Evolutionary conservation across 2,113 vertebrate genomes (phyloP).

Genomic region (Vireo altiloquus): DNA sequence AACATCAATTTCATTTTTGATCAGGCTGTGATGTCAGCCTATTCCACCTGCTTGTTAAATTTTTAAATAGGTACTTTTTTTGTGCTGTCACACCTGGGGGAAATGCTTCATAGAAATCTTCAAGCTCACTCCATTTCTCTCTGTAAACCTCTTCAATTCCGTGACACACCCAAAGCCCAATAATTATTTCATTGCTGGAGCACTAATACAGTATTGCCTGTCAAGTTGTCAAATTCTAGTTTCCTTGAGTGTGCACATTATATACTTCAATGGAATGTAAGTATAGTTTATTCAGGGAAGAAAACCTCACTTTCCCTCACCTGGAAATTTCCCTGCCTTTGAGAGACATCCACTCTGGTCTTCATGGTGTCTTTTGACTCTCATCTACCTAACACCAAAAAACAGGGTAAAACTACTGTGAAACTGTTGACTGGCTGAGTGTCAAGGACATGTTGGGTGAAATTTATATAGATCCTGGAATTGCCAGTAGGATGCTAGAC

Average conservation of each 20-base stretch:
- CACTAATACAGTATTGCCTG: not conserved
- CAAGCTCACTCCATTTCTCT: not conserved
- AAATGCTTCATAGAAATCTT: not conserved
- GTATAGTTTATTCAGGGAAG: not conserved
- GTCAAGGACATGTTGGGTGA: not conserved
- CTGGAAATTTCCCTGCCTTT: not conserved
- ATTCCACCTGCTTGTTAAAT: not conserved
- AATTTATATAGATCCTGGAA: not conserved
- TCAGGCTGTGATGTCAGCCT: not conserved
- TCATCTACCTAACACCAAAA: not conserved
- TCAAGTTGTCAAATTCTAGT: not conserved
- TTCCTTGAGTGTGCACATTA: not conserved
- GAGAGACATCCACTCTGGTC: not conserved
- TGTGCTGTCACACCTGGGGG: not conserved
- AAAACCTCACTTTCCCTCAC: not conserved
- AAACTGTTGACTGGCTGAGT: not conserved
- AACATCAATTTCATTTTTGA: not conserved
- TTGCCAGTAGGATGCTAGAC: not conserved
- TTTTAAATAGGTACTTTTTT: not conserved
- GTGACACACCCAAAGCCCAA: accelerated
- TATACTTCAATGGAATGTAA: not conserved
- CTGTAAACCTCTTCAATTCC: not conserved
- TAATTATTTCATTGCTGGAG: not conserved
- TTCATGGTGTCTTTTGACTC: not conserved
- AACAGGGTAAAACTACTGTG: not conserved